Evolutionary conservation across 2,888 invertebrate species (phyloP), one percentile per base, ranked within the genome.

Genomic region (Morpho helenor): DNA sequence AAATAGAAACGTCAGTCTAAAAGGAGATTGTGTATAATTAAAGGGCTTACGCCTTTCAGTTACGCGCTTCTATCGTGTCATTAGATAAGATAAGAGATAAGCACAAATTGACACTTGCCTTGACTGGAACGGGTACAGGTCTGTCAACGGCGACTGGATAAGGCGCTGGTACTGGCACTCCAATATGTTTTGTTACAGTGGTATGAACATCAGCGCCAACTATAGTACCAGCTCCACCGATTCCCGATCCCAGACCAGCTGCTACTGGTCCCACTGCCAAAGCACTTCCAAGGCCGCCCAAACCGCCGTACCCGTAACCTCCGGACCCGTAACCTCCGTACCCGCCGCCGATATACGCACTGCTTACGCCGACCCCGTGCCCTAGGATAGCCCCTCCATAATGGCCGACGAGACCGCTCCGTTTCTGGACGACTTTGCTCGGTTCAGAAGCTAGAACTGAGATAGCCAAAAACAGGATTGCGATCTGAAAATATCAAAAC

Each of bases 121-220:
- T 91, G 8, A 86, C 84, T 5, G 90, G 81, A 45, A 84, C 83
- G 5, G 91, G 84, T n/a, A 84, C 83, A 8, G 89, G 90, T 48
- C 88, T 82, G 60, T 90, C 89, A 0, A 91, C 88, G 8, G 89
- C 80, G 0, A 91, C 91, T 4, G 90, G 87, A 60, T 88, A 91
- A 1, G 90, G 90, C 1, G 89, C 90, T 0, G 91, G 88, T 0
- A 89, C 85, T 0, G 91, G 91, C 0, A 89, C 84, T 1, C 91
- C 91, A 4, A 91, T 79, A 62, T 91, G 91, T 65, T 88, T 88
- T 9, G 91, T 91, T 6, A 91, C 87, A 0, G 91, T 91, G 0
- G 91, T 90, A 62, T 91, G 90, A 1, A 89, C 83, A 61, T 91
- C 84, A 52, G 91, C 89, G 0, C 90, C 90, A 0, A 91, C 82